Base-by-base conservation (phyloP, 2,797 vertebrate species). In the Ficedula albicollis region DNA sequence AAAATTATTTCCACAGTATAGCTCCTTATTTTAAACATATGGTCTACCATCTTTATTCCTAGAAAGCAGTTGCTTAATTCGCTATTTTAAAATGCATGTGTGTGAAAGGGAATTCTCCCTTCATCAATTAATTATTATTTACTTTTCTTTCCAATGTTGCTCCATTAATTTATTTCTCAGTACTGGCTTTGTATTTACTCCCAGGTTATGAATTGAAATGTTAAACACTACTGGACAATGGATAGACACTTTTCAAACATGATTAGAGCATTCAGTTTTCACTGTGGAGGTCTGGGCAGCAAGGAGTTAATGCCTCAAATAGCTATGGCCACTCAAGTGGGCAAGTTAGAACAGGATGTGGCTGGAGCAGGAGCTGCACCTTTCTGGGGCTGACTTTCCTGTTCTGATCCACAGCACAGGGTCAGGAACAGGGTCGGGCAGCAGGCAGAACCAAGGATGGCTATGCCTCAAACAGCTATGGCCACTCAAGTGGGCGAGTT, bases 391-490 rank as follows among this genome's bases (percentile, higher is more conserved):
- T 32, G 32, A 1, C 8, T 21, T 59, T 46, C 52, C 67, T 48
- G 12, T 13, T 54, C 19, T 78, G 19, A 46, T 18, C 19, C 67
- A 48, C 39, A 15, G 2, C 22, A 17, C 4, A 7, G 20, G 46
- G 4, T 11, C 74, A 54, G 67, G 46, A 32, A 27, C 0, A 5
- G 72, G 34, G 15, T 1, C 0, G 2, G 41, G 26, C 26, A 78
- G 8, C 27, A 29, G 39, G 30, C 34, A 48, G 13, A 13, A 23
- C 3, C 34, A 36, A 43, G 15, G 21, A n/a, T n/a, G n/a, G n/a
- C n/a, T n/a, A n/a, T n/a, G n/a, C n/a, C n/a, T n/a, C n/a, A n/a
- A n/a, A n/a, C n/a, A n/a, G n/a, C n/a, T n/a, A n/a, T n/a, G n/a
- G n/a, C n/a, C n/a, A n/a, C n/a, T n/a, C n/a, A n/a, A n/a, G n/a